Conservation (phyloP, 2,888 invertebrate species). For the Spisula solida region DNA sequence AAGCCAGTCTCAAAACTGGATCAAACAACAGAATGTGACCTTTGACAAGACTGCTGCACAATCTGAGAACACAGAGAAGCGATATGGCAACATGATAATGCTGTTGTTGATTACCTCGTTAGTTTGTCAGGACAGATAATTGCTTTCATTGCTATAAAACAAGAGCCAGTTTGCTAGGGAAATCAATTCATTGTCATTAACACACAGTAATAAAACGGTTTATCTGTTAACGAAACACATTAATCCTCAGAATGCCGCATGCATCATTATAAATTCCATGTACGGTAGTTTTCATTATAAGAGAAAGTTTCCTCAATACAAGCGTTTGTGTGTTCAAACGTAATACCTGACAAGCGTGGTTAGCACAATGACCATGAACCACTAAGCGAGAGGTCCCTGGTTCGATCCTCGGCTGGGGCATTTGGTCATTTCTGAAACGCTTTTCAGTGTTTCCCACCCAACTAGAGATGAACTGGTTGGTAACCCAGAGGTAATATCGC, state of each 20-base stretch:
- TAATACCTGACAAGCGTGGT: background rate
- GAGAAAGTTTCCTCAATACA: background rate
- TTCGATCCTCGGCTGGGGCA: no score
- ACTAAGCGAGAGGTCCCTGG: no score
- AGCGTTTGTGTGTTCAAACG: background rate
- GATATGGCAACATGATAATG: background rate
- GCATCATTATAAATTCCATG: slow-evolving; percentile 3
- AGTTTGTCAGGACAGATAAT: background rate
- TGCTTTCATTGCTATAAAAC: background rate
- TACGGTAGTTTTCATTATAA: background rate
- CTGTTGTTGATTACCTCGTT: background rate
- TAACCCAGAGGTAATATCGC: no score
- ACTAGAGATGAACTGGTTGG: no score
- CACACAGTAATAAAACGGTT: background rate
- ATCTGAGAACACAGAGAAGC: background rate
- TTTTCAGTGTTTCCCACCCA: no score
- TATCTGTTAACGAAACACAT: background rate
- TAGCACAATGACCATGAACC: no score
- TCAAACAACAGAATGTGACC: no score
- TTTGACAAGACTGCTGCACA: background rate
- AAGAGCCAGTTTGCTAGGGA: background rate
- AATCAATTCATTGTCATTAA: slow-evolving; percentile 18
- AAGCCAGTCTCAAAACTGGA: no score
- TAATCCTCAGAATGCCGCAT: background rate
- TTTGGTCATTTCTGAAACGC: no score